Evolutionary conservation across 1,140 invertebrate genomes (phyloP), one percentile per base, ranked within the genome.

Genomic region (Ostrea edulis): DNA sequence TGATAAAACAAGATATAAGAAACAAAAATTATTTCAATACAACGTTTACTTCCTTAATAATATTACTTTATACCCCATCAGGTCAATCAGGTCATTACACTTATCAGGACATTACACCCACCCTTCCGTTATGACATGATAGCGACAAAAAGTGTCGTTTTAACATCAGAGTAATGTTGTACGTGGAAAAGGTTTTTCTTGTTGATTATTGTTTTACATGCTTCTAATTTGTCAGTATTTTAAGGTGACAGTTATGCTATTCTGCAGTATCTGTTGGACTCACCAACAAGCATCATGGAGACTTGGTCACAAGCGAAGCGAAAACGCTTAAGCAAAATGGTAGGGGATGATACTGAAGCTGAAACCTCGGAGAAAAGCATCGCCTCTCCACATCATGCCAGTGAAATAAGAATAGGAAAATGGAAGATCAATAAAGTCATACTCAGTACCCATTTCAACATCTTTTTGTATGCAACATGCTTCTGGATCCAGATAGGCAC

Each of bases 401-500:
- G 44, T 83, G 53, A 52, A n/a, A 51, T 83, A 83, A 11, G 14
- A 22, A 83, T 83, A 12, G 82, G 51, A 8, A 82, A 89, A 82
- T 65, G 88, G 62, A 20, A 52, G 0, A 71, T 92, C 22, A 91
- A 91, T 77, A 89, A 55, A 88, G 90, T 90, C 12, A 90, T 93
- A 29, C 68, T 92, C 5, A 85, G 88, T 5, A 93, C 92, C 8
- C 94, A 94, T 89, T 44, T 94, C 11, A 94, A 94, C 85, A 93
- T 94, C n/a, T 93, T 94, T 54, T 84, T 94, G 14, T 94, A 94
- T 89, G 90, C 94, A 17, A 90, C 91, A 81, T 93, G 92, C 84
- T 94, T 94, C 62, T 94, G 93, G 93, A 93, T 94, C 83, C 93
- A 94, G 82, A 92, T 86, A 71, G 92, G 92, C 82, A 91, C 91